Base-by-base conservation (phyloP, 2,113 vertebrate genomes). In the Cynopterus brachyotis region DNA sequence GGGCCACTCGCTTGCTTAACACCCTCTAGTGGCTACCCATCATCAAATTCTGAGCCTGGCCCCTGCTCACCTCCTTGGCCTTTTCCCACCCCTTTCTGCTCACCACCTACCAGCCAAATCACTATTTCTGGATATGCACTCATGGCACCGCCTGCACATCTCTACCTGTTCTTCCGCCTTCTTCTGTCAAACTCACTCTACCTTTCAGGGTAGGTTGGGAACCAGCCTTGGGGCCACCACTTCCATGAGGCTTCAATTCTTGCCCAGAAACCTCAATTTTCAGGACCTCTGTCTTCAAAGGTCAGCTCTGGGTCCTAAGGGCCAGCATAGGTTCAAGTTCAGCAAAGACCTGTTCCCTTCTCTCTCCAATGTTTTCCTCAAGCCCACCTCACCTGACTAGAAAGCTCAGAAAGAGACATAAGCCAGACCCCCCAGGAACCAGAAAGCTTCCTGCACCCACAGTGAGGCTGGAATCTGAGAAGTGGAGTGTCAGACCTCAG, bases 11-110 rank as follows among this genome's bases (percentile, higher is more conserved):
- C 15, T 32, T 6, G n/a, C 45, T 70, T 11, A 3, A 3, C 20
- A 8, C 26, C 50, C 32, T 50, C 1, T 19, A 45, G 32, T 0
- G 24, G 64, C 28, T 42, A 5, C 24, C 30, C 30, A 3, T 32
- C 42, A 28, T 47, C 6, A 0, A 15, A 1, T 47, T 82, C 76
- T 30, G 5, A 92, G 89, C 32, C 66, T 24, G 57, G 45, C 3
- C 82, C 30, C 26, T 0, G 12, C 40, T 35, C 26, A 12, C 9
- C 2, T n/a, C 13, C 0, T n/a, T n/a, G 8, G 42, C 20, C 40
- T 45, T 15, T 37, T 6, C 28, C 28, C 26, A 10, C 5, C 24
- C 35, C 24, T 13, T 37, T 24, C 64, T 5, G 20, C 12, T 37
- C 16, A 13, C 59, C 53, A 6, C 37, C 32, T 47, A 57, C 35